Evolutionary conservation across 2,113 vertebrate species (phyloP), one percentile per base, ranked within the genome.

Genomic region (Lagenorhynchus albirostris): DNA sequence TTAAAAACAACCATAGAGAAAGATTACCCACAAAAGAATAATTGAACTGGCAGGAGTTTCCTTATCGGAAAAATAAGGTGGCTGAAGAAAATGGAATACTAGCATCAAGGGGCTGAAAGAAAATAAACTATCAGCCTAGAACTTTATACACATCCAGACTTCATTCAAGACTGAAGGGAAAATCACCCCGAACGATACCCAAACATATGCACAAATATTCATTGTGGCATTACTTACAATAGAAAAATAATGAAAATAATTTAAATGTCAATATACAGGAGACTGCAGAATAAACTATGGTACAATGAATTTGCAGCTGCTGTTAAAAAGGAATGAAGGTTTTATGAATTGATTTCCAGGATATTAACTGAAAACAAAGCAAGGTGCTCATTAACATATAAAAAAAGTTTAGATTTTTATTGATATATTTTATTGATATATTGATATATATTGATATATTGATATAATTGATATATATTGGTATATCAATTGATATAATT

Each of bases 41-140:
- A 84, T 17, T 47, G 89, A 44, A 29, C 41, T 15, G 87, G 87
- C 41, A 73, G 73, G 63, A 90, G 79, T 70, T 70, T 82, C 62
- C 79, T 93, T 68, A 96, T 62, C 86, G 73, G 92, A 38, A 91
- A 91, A 89, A 74, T 2, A 50, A 62, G 85, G 62, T n/a, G 44
- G 62, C 29, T 5, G 5, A 50, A 63, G 87, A 58, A 87, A 58
- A 92, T 0, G 50, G 79, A 86, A 5, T 50, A 9, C n/a, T 0
- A 41, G 73, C 31, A 17, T 18, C 62, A n/a, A 70, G 50, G 26
- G 41, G 33, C 0, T 0, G 23, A n/a, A 58, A 15, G 92, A 73
- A 79, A 73, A 77, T 4, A n/a, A 85, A 70, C 26, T 17, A 4
- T 38, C 79, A 18, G 5, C 23, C 26, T 6, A 63, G 89, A 53